Evolutionary conservation across 2,797 vertebrate species (phyloP).

Genomic region (Epinephelus awoara): DNA sequence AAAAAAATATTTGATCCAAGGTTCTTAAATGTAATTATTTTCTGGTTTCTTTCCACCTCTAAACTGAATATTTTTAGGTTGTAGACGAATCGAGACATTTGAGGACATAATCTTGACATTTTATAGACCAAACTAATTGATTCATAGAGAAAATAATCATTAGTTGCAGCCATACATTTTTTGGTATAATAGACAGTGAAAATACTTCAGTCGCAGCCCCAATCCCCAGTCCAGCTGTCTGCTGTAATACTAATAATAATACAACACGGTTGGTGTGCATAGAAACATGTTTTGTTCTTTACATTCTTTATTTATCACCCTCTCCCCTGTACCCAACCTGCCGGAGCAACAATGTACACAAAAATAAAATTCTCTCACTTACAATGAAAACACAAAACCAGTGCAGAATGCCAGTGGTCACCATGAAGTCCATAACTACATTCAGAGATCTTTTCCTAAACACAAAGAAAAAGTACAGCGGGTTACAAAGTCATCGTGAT

Average conservation of each 20-base stretch:
- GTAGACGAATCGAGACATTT: no score
- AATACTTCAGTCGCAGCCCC: background rate
- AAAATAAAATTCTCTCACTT: conserved; percentile 78
- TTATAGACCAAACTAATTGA: no score
- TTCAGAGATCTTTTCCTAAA: conserved; percentile 79
- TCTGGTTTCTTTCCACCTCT: no score
- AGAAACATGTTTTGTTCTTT: conserved; percentile 56
- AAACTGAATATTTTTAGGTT: no score
- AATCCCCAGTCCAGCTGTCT: background rate
- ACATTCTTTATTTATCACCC: conserved; percentile 85
- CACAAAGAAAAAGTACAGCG: conserved; percentile 47
- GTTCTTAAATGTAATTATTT: no score
- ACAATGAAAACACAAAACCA: conserved; percentile 76
- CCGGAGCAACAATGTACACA: conserved; percentile 77
- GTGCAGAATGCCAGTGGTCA: conserved; percentile 80
- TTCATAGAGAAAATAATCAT: no score
- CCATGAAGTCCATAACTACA: conserved; percentile 78
- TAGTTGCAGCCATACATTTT: no score
- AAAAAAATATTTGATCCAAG: no score
- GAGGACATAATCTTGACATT: no score
- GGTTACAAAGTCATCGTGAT: conserved; percentile 25
- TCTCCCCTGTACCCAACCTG: conserved; percentile 68
- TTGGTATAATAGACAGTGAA: background rate
- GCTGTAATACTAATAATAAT: conserved; percentile 13
- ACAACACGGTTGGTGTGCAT: background rate